phyloP scores from a whole-genome alignment of 2,888 invertebrate species.

The Luffia ferchaultella region DNA sequence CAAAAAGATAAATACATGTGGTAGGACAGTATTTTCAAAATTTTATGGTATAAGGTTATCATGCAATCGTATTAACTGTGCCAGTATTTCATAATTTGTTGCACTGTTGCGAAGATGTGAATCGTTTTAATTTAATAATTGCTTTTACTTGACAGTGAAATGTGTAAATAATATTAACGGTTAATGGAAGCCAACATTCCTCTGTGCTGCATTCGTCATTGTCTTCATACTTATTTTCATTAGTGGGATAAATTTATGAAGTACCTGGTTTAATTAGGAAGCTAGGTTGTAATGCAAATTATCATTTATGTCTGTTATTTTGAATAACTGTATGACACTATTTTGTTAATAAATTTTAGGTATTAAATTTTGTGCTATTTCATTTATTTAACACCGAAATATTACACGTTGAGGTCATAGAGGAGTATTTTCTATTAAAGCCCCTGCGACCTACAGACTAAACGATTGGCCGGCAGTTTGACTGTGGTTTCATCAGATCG shows the following conservation, averaged over 20 bases:
- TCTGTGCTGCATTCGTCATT: conserved; percentile 58
- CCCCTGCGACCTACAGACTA: no score
- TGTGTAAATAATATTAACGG: not conserved
- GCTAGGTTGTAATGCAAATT: conserved; percentile 64
- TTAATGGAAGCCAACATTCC: conserved; percentile 47
- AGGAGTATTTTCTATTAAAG: not conserved
- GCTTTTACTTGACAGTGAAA: not conserved
- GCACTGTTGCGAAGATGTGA: not conserved
- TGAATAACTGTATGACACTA: conserved; percentile 65
- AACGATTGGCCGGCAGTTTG: no score
- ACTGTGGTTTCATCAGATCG: no score
- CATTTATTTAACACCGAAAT: not conserved
- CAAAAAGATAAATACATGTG: not conserved
- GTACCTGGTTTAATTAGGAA: conserved; percentile 66
- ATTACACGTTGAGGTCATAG: not conserved
- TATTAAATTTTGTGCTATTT: conserved; percentile 20
- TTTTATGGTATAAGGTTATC: not conserved
- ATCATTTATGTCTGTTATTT: conserved; percentile 65
- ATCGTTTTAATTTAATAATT: not conserved
- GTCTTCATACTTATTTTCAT: conserved; percentile 38
- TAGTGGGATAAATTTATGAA: conserved; percentile 57
- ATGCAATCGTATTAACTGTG: not conserved
- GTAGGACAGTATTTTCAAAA: not conserved
- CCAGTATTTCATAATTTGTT: not conserved
- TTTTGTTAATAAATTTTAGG: conserved; percentile 67